Conservation (phyloP, 2,888 invertebrate genomes). For the Phrixothrix hirtus region DNA sequence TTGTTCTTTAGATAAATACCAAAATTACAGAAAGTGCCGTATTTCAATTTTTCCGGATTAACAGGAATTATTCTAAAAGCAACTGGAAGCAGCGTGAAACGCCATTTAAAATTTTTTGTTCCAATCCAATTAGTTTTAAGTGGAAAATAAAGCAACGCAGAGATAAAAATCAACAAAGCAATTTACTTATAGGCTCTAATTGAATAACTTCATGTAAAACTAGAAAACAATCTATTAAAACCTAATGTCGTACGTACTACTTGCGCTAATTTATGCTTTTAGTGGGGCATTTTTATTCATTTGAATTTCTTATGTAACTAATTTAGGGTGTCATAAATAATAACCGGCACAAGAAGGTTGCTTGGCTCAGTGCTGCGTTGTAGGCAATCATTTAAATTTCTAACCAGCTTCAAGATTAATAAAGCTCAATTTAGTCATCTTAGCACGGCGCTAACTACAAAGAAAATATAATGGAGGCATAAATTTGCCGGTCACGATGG, state of each 20-base stretch:
- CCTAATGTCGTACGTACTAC: background rate
- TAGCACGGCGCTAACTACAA: constrained; percentile 33
- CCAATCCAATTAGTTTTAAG: too few species aligned
- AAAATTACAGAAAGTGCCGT: too few species aligned
- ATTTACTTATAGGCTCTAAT: background rate
- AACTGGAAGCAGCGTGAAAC: too few species aligned
- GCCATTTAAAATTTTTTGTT: too few species aligned
- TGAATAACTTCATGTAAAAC: background rate
- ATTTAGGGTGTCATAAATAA: constrained; percentile 38
- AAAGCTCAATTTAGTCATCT: constrained; percentile 34
- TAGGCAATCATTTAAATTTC: constrained; percentile 28
- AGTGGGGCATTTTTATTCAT: constrained; percentile 17
- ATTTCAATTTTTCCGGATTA: too few species aligned
- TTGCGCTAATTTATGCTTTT: background rate
- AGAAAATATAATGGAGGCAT: constrained; percentile 32
- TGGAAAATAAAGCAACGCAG: too few species aligned
- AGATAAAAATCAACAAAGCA: background rate
- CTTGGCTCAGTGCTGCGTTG: constrained; percentile 14
- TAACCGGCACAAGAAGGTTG: constrained; percentile 31
- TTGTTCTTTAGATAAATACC: too few species aligned
- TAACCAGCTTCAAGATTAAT: constrained; percentile 25
- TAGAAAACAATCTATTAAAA: background rate
- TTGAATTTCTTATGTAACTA: constrained; percentile 34
- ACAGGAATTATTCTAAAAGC: too few species aligned
- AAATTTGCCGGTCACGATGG: constrained; percentile 26